Conservation (phyloP, 2,113 vertebrate species). For the Neogobius melanostomus region DNA sequence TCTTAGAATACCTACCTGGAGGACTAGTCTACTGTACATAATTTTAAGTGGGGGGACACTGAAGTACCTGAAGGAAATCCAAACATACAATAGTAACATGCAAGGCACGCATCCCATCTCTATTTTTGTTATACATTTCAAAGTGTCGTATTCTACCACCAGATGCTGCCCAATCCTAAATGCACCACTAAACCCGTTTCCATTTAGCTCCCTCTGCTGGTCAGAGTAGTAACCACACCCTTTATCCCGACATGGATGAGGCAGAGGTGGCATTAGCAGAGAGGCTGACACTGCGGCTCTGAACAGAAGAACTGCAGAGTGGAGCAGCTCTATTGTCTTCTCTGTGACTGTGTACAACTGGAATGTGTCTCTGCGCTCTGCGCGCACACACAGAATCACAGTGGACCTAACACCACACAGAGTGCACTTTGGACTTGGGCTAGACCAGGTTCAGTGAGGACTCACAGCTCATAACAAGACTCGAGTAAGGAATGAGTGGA, state of each 20-base stretch:
- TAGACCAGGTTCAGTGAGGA: neutral
- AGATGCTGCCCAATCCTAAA: neutral
- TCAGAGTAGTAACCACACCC: neutral
- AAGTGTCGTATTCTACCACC: neutral
- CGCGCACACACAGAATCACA: slow-evolving; percentile 57
- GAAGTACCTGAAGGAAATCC: no score
- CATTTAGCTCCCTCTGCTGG: slow-evolving; percentile 59
- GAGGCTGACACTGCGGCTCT: slow-evolving; percentile 69
- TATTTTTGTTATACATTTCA: neutral
- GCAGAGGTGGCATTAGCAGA: slow-evolving; percentile 55
- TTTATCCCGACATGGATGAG: slow-evolving; percentile 15
- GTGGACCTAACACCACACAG: neutral
- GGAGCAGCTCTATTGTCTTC: slow-evolving; percentile 67
- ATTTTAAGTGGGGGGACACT: no score
- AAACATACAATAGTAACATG: no score
- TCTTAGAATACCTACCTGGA: no score
- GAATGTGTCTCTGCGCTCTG: slow-evolving; percentile 65
- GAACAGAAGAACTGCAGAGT: slow-evolving; percentile 68
- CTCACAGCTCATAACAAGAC: neutral
- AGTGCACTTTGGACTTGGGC: neutral
- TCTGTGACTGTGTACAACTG: slow-evolving; percentile 67
- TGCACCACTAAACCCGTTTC: neutral
- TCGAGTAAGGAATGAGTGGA: neutral
- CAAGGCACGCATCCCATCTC: neutral
- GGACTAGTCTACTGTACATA: no score